A percentile compares a stretch with the other conserved stretches of the same genome.
These are phyloP conservation scores for Drosophila arizonae DNA, from an alignment of 1,140 invertebrate genomes.

Conservation along the genomic window DNA sequence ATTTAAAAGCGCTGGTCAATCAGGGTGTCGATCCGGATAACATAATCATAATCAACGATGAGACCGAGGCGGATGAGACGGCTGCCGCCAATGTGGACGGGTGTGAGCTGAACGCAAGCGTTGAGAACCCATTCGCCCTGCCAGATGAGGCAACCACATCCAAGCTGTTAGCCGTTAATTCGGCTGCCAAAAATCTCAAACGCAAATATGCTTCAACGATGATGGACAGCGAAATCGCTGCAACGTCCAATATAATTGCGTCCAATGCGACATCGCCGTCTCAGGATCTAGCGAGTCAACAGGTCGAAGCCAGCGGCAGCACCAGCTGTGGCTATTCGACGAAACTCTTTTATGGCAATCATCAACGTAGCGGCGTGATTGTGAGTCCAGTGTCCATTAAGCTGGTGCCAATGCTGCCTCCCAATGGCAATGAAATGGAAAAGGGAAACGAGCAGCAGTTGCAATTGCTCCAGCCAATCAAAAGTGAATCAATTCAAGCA, in stretches of 20 bases:
- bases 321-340: slow-evolving; percentile 57
- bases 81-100: slow-evolving; percentile 11
- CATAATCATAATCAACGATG: slow-evolving; percentile 81
- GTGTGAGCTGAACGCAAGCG: slow-evolving; percentile 22
- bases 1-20: slow-evolving; percentile 85
- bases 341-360: slow-evolving; percentile 73
- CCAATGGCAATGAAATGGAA: slow-evolving; percentile 3
- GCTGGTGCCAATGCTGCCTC: slow-evolving; percentile 18
- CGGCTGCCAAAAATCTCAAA: slow-evolving; percentile 66
- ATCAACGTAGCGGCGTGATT: slow-evolving; percentile 72
- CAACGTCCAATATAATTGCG: slow-evolving; percentile 63
- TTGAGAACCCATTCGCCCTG: slow-evolving; percentile 52
- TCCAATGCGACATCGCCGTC: slow-evolving; percentile 48
- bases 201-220: slow-evolving; percentile 53
- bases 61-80: slow-evolving; percentile 36
- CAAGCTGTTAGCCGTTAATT: slow-evolving; percentile 70
- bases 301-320: neutral
- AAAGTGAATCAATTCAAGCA: neutral
- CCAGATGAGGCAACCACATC: slow-evolving; percentile 76
- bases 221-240: slow-evolving; percentile 30
- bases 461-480: slow-evolving; percentile 2
- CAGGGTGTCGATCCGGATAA: slow-evolving; percentile 85
- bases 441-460: neutral
- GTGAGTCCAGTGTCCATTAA: slow-evolving; percentile 75
- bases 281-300: neutral